Percentiles rank a stretch among this genome's conserved stretches.
Conservation (phyloP, 2,797 vertebrate species). For the Oreortyx pictus region DNA sequence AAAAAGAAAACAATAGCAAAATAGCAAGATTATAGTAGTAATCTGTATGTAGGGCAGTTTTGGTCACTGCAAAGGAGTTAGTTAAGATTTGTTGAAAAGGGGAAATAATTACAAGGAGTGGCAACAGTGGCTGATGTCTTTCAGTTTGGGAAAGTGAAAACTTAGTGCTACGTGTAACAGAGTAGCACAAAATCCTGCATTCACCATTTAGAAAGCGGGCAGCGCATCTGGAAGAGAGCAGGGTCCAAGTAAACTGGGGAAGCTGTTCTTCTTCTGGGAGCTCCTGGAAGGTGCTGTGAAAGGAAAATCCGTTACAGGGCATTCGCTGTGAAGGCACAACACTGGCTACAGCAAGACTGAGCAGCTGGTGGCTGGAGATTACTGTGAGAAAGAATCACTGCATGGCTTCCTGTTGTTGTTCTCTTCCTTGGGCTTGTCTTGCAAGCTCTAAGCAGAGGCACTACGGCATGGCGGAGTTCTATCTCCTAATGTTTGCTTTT, state of each 20-base stretch:
- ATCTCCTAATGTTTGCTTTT: neutral
- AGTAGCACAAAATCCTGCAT: neutral
- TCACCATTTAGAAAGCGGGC: rapidly evolving
- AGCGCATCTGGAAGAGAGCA: neutral
- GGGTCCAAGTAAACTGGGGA: neutral
- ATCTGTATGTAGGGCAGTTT: neutral
- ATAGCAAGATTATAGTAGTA: neutral
- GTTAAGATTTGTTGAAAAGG: neutral
- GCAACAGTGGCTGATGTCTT: neutral
- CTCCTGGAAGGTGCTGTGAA: neutral
- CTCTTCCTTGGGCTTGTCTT: neutral
- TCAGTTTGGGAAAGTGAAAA: neutral
- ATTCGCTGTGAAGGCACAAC: rapidly evolving
- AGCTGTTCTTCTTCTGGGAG: neutral
- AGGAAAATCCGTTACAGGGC: rapidly evolving
- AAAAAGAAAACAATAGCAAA: neutral
- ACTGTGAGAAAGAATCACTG: neutral
- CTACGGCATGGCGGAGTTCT: neutral
- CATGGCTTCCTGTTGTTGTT: neutral
- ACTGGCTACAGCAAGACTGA: neutral
- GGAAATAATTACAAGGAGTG: neutral
- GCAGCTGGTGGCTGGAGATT: neutral
- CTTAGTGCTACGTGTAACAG: neutral
- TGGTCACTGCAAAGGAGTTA: neutral
- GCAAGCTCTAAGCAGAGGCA: neutral